A percentile compares a stretch with the other conserved stretches of the same genome.
Conservation (phyloP, 2,888 invertebrate genomes). For the Mesorhabditis sp. region DNA sequence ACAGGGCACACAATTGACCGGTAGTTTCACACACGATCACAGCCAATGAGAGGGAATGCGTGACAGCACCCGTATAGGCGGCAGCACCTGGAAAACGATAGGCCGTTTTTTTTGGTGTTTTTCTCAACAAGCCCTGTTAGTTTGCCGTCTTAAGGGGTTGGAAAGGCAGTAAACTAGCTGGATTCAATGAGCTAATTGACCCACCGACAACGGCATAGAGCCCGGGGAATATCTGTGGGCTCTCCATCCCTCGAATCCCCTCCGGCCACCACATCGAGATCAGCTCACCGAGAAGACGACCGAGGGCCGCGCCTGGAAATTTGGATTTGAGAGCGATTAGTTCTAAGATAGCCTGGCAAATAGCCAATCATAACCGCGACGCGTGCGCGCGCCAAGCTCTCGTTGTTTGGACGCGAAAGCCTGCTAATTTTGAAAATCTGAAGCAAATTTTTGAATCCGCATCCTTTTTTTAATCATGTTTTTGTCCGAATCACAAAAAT, state of each 20-base stretch:
- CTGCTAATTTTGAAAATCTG: no score
- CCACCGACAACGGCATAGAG: constrained; percentile 90
- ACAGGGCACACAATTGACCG: constrained; percentile 91
- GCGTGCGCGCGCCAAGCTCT: no score
- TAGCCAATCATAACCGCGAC: neutral
- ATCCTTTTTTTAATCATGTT: no score
- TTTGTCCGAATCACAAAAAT: no score
- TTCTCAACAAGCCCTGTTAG: neutral
- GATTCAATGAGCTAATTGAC: constrained; percentile 17
- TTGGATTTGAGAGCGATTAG: neutral
- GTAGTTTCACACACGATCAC: constrained; percentile 98
- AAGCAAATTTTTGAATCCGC: constrained; percentile 59
- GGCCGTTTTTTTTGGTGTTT: neutral
- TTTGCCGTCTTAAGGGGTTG: neutral
- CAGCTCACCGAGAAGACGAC: constrained; percentile 56
- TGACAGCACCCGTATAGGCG: constrained; percentile 91
- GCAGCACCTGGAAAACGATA: constrained; percentile 64
- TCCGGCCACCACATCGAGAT: constrained; percentile 89
- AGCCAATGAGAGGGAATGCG: constrained; percentile 93
- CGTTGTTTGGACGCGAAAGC: no score
- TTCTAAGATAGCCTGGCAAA: constrained; percentile 19
- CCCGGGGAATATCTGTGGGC: constrained; percentile 80
- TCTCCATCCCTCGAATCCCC: constrained; percentile 75
- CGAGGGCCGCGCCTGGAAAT: constrained; percentile 8
- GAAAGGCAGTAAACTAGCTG: neutral